Percentiles rank a stretch among this genome's conserved stretches.
Conservation (phyloP, 2,888 invertebrate species). For the Calliopum simillimum region DNA sequence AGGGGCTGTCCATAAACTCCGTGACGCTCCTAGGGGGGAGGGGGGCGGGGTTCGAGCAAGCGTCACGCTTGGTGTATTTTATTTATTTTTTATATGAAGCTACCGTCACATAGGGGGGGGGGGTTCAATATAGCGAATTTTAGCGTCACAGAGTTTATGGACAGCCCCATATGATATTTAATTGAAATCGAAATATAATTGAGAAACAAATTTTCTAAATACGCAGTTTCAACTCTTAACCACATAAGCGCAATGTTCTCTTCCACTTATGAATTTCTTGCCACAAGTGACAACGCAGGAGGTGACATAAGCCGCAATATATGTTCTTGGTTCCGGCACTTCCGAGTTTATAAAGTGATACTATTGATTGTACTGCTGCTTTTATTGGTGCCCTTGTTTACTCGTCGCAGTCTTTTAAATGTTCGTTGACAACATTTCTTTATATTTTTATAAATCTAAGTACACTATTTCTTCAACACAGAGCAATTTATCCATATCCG, state of each 20-base stretch:
- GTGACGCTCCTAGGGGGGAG: too few relatives aligned
- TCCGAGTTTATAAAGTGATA: conserved; percentile 81
- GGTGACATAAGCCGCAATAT: conserved; percentile 23
- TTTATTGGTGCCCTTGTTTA: conserved; percentile 81
- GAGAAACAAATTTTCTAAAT: too few relatives aligned
- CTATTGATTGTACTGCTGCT: conserved; percentile 78
- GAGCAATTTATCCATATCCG: conserved; percentile 91
- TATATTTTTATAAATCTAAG: not conserved
- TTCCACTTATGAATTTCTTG: conserved; percentile 10
- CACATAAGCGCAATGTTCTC: not conserved
- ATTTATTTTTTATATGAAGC: too few relatives aligned
- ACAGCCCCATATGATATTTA: too few relatives aligned
- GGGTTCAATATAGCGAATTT: too few relatives aligned
- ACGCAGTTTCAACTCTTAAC: conserved; percentile 22
- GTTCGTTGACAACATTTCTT: conserved; percentile 68
- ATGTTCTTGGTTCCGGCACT: conserved; percentile 73
- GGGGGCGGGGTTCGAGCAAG: too few relatives aligned
- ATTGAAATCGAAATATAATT: too few relatives aligned
- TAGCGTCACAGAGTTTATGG: too few relatives aligned
- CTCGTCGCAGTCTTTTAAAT: conserved; percentile 88
- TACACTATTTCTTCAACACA: conserved; percentile 47
- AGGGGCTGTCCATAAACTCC: too few relatives aligned
- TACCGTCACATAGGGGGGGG: too few relatives aligned
- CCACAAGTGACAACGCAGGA: not conserved
- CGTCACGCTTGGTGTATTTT: too few relatives aligned